Base-by-base conservation (phyloP, 64 coral and sea anemone species). In the Pocillopora verrucosa region DNA sequence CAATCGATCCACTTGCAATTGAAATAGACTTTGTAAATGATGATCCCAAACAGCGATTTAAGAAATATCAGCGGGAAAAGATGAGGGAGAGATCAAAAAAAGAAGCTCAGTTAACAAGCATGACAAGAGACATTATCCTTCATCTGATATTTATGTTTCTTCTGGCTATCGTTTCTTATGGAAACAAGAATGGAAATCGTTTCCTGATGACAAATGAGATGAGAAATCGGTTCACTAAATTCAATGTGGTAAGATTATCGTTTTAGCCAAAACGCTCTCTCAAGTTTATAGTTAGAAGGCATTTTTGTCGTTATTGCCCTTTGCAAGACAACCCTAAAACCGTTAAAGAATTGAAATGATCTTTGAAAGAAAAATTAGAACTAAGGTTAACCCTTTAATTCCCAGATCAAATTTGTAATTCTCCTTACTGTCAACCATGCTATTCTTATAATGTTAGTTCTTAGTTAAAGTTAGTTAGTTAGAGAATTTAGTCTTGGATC, bases 101-200 rank as follows among this genome's bases (percentile, higher is more conserved):
- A 45, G 94, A 96, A 36, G 85, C 57, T 13, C 90, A 83, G 62
- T 83, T 96, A 88, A 77, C 90, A n/a, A 63, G 74, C 13, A 89
- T 96, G 60, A 84, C 87, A 4, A 79, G 79, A 26, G 91, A 96
- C 16, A 86, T 89, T 74, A 61, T 88, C 1, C 11, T 87, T 38
- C 93, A 90, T 60, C 63, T 89, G 57, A 75, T 87, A 56, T 96
- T 96, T 82, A 72, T 96, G 51, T 57, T 76, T 62, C 37, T 96
- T 19, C 51, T 96, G 65, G 76, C 84, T 81, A 88, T 96, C 12
- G 91, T 96, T 16, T 96, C 91, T 72, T 96, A 96, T 78, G 94
- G 94, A 59, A 84, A 89, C 63, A 92, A 88, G 56, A 96, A 75
- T 24, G 36, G 67, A 16, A 45, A 83, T 82, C 91, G 94, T 60